phyloP scores from a whole-genome alignment of 1,140 invertebrate genomes.

The Pseudomyrmex gracilis region DNA sequence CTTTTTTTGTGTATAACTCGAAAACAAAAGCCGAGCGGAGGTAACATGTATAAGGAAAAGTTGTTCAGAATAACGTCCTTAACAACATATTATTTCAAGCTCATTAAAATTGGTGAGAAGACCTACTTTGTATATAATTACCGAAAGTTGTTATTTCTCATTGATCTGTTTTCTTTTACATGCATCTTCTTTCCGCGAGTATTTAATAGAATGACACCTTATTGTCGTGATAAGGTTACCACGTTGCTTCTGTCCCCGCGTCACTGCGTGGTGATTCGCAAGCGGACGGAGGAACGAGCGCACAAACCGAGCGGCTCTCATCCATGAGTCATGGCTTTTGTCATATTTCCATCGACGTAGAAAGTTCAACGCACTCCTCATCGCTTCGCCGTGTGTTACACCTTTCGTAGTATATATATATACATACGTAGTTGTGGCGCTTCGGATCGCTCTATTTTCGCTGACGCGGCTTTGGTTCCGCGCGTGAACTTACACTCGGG shows the following conservation, averaged over 20 bases:
- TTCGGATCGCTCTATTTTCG: constrained; percentile 62
- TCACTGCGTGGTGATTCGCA: not conserved
- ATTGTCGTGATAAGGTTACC: too few species aligned
- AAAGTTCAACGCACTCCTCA: constrained; percentile 68
- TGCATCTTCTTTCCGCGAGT: constrained; percentile 3
- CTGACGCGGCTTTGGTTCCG: constrained; percentile 21
- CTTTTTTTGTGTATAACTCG: too few species aligned
- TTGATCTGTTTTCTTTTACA: constrained; percentile 2
- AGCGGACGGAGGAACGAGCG: not conserved
- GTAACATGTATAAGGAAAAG: too few species aligned
- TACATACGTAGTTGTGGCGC: not conserved
- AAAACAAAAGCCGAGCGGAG: too few species aligned
- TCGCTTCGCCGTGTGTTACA: constrained; percentile 36
- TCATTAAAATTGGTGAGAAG: too few species aligned
- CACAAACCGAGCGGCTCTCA: constrained; percentile 25
- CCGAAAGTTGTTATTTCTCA: constrained; percentile 15
- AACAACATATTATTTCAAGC: too few species aligned
- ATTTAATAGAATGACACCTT: too few species aligned
- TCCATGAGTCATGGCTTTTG: constrained; percentile 51
- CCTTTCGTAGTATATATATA: constrained; percentile 6
- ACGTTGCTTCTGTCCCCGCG: not conserved
- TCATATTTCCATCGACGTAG: constrained; percentile 42
- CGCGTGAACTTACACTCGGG: constrained; percentile 50
- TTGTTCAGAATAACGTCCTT: too few species aligned
- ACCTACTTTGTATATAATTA: too few species aligned